Conservation (phyloP, 2,113 vertebrate species). For the Gasterosteus nipponicus region DNA sequence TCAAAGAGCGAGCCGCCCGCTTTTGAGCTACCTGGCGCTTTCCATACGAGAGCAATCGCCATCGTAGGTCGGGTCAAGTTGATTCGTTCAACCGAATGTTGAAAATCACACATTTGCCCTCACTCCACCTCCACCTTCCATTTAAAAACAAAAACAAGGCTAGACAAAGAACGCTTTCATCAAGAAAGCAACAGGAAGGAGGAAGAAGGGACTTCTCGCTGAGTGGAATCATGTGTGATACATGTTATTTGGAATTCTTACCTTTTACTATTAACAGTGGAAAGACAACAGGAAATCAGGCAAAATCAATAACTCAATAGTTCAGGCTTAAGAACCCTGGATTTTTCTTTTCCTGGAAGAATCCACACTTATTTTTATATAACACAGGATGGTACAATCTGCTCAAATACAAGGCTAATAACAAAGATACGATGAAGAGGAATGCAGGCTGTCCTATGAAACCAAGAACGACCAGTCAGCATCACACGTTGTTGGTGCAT, state of each 20-base stretch:
- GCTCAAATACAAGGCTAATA: no score
- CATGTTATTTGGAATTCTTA: background rate
- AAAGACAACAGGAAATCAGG: background rate
- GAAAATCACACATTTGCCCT: background rate
- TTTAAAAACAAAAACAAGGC: background rate
- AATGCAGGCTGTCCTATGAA: background rate
- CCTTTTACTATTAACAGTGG: background rate
- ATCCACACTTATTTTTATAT: no score
- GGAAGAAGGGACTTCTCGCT: no score
- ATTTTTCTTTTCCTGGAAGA: no score
- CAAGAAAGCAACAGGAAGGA: no score
- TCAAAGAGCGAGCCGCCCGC: background rate
- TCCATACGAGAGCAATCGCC: background rate
- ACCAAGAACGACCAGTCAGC: background rate
- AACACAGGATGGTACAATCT: background rate
- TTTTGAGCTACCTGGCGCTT: background rate
- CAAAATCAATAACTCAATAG: background rate
- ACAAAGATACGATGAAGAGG: background rate
- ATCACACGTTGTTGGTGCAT: background rate
- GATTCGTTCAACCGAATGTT: background rate
- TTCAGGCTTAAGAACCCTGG: background rate
- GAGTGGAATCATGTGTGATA: no score
- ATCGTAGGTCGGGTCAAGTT: background rate
- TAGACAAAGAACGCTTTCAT: background rate
- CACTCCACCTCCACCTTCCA: no score